These are phyloP conservation scores for Apodemia duryi DNA, from an alignment of 2,888 invertebrate genomes.

Conservation along the genomic window DNA sequence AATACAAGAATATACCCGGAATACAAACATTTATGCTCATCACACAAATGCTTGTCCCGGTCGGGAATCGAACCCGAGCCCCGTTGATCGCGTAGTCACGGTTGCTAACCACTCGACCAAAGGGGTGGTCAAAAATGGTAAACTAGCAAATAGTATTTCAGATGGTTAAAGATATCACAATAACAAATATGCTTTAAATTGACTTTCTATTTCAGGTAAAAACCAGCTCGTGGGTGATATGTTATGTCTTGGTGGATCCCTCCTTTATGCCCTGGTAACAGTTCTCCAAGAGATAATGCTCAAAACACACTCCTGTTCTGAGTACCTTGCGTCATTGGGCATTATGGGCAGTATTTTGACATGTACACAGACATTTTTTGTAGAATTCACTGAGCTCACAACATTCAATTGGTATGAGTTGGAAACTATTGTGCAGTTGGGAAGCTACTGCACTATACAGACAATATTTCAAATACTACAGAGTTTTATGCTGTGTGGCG, in stretches of 20 bases:
- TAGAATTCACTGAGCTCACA: conserved; percentile 85
- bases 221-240: conserved; percentile 91
- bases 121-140: too few species aligned
- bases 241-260: conserved; percentile 87
- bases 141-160: too few species aligned
- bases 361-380: conserved; percentile 87
- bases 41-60: too few species aligned
- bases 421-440: conserved; percentile 79
- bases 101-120: too few species aligned
- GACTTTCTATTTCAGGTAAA: conserved; percentile 78
- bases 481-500: conserved; percentile 85
- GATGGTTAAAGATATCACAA: too few species aligned
- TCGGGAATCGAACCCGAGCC: too few species aligned
- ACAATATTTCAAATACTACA: conserved; percentile 88
- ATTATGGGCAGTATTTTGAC: conserved; percentile 88
- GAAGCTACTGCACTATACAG: conserved; percentile 84
- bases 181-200: too few species aligned
- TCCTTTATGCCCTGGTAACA: conserved; percentile 88
- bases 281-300: conserved; percentile 90
- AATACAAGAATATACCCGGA: too few species aligned
- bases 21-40: too few species aligned
- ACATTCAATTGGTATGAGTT: conserved; percentile 85
- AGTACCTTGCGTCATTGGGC: conserved; percentile 90
- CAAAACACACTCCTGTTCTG: conserved; percentile 86
- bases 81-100: too few species aligned